Conservation (phyloP, 2,888 invertebrate genomes). For the Nycteola revayana region DNA sequence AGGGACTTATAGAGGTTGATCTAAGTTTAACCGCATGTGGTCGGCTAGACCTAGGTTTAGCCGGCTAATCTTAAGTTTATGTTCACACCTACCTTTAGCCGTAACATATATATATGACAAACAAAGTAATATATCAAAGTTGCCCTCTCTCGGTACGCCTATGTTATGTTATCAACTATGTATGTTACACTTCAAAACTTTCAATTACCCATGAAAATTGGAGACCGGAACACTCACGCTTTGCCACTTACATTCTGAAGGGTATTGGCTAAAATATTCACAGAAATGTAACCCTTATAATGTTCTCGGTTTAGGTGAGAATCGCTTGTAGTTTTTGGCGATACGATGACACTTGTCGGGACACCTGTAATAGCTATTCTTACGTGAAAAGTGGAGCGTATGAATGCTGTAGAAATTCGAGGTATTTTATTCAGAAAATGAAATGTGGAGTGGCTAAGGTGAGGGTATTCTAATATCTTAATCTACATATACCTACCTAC, state of each 20-base stretch:
- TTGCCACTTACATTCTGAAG: constrained; percentile 4
- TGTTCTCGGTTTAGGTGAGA: not conserved
- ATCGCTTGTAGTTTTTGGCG: constrained; percentile 1
- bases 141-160: too few species aligned
- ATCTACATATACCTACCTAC: too few species aligned
- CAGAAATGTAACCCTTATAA: constrained; percentile 2
- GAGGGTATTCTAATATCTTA: too few species aligned
- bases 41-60: too few species aligned
- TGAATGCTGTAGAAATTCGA: constrained; percentile 1
- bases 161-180: too few species aligned
- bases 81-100: too few species aligned
- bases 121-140: too few species aligned
- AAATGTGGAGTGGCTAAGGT: too few species aligned
- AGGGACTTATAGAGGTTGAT: too few species aligned
- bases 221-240: constrained; percentile 12
- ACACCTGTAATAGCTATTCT: constrained; percentile 3
- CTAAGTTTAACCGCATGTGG: too few species aligned
- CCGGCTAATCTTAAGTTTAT: too few species aligned
- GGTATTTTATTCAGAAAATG: constrained; percentile 3
- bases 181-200: constrained; percentile 11
- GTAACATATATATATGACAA: too few species aligned
- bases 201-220: constrained; percentile 35
- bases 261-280: constrained; percentile 1
- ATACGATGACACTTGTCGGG: constrained; percentile 4
- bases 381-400: constrained; percentile 7